phyloP scores from a whole-genome alignment of 2,888 invertebrate genomes.

The Scaptomyza polygonia region DNA sequence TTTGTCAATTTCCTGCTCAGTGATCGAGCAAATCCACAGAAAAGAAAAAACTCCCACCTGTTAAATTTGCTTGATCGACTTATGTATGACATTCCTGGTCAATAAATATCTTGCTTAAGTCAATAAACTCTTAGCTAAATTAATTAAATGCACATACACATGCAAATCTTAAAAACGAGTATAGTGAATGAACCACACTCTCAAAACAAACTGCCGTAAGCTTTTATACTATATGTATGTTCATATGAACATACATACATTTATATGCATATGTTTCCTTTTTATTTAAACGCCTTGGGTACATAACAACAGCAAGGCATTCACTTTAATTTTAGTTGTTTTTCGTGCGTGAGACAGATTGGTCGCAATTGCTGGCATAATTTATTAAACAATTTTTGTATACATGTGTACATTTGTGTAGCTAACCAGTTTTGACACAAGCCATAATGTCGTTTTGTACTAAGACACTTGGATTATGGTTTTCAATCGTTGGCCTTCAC shows the following conservation, averaged over 20 bases:
- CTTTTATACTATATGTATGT: neutral
- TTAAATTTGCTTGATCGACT: too few relatives aligned
- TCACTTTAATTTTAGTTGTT: slow-evolving; percentile 47
- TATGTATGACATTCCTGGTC: too few relatives aligned
- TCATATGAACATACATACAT: neutral
- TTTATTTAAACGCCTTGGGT: slow-evolving; percentile 11
- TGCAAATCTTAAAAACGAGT: neutral
- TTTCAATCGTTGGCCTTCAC: slow-evolving; percentile 52
- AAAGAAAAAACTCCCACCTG: too few relatives aligned
- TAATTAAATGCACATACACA: neutral
- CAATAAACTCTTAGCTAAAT: neutral
- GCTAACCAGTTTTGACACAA: slow-evolving; percentile 48
- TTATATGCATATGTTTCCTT: neutral
- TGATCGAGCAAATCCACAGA: too few relatives aligned
- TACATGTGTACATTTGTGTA: neutral
- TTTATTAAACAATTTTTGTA: too few relatives aligned
- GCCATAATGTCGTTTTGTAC: slow-evolving; percentile 35
- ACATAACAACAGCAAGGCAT: slow-evolving; percentile 33
- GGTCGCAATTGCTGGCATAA: slow-evolving; percentile 11
- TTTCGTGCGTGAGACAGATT: slow-evolving; percentile 48
- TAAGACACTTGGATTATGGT: slow-evolving; percentile 19
- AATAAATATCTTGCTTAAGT: neutral
- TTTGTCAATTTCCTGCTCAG: too few relatives aligned
- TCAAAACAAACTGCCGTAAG: neutral
- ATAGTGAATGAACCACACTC: neutral